Evolutionary conservation across 2,113 vertebrate genomes (phyloP), one percentile per base, ranked within the genome.

Genomic region (Phyllostomus hastatus): DNA sequence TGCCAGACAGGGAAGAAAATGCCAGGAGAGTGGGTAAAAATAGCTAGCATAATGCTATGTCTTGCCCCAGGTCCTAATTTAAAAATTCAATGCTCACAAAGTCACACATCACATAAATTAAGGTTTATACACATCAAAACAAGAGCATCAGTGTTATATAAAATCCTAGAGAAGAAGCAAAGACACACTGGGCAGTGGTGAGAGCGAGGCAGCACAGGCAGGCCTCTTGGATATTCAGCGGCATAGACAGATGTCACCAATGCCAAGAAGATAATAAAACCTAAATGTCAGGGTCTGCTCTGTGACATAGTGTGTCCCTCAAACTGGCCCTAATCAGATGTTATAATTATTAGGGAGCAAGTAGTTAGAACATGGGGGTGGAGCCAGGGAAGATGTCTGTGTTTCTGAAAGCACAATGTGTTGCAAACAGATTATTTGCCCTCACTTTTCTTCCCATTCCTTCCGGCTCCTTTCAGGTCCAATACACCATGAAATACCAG

Each of bases 271-370:
- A 81, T 73, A 95, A 92, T 26, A 57, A 90, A 90, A 83, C 28
- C 76, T 83, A 96, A 95, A 95, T 90, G 97, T 97, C 97, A 97
- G 94, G 91, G 92, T 97, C 96, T 92, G 35, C 9, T 67, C 85
- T 28, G n/a, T 87, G 95, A 91, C 35, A 19, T 1, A 17, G 72
- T 91, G 81, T 50, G 81, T 95, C 61, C 90, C 97, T 86, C 22
- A 43, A 78, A 91, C 57, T 76, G 54, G 66, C n/a, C 61, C 88
- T 70, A 86, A 80, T 73, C 10, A 90, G 43, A 90, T 64, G 70
- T 41, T 64, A 54, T 41, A 50, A 95, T 79, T 75, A 84, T 38
- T 48, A 90, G 64, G 50, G 38, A 90, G 43, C 69, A 94, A 93
- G 7, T 33, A 46, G 48, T 90, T 16, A 93, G 73, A 92, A 75